These are phyloP conservation scores for Neodiprion lecontei DNA, from an alignment of 1,140 invertebrate species.

Conservation along the genomic window DNA sequence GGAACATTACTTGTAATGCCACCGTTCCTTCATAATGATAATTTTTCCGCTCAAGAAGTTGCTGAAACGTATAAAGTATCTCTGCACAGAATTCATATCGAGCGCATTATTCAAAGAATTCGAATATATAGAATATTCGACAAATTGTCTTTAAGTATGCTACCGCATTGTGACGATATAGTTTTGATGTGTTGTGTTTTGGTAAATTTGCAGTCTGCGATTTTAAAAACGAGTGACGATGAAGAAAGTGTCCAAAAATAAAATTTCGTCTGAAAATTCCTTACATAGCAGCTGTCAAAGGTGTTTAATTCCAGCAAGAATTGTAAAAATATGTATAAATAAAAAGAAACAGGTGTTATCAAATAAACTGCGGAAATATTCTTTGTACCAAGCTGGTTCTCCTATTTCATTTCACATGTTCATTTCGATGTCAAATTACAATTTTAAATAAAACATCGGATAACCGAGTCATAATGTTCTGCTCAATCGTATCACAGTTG, in stretches of 20 bases:
- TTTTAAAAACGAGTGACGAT: conserved; percentile 20
- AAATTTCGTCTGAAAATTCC: conserved; percentile 3
- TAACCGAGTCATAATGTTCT: too few relatives aligned
- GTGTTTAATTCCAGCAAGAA: conserved; percentile 6
- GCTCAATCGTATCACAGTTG: too few relatives aligned
- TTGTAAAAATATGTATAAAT: not conserved
- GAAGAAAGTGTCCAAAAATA: conserved; percentile 9
- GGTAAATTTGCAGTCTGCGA: conserved; percentile 30
- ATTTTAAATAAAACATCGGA: too few relatives aligned
- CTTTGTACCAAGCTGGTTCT: conserved; percentile 9
- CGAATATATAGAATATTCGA: conserved; percentile 30
- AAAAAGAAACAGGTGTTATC: conserved; percentile 10
- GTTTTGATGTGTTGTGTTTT: conserved; percentile 28
- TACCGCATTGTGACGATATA: conserved; percentile 28
- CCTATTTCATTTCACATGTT: not conserved
- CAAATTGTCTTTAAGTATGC: conserved; percentile 23
- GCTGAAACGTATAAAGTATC: conserved; percentile 36
- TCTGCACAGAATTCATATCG: conserved; percentile 40
- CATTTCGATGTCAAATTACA: too few relatives aligned
- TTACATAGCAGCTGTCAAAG: conserved; percentile 3
- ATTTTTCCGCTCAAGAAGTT: conserved; percentile 34
- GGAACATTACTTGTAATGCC: conserved; percentile 34
- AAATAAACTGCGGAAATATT: conserved; percentile 9
- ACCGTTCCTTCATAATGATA: conserved; percentile 26
- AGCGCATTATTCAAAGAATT: conserved; percentile 37